Percentiles rank a stretch among this genome's conserved stretches.
phyloP scores from a whole-genome alignment of 2,888 invertebrate genomes.

The Eristalinus sepulchralis region DNA sequence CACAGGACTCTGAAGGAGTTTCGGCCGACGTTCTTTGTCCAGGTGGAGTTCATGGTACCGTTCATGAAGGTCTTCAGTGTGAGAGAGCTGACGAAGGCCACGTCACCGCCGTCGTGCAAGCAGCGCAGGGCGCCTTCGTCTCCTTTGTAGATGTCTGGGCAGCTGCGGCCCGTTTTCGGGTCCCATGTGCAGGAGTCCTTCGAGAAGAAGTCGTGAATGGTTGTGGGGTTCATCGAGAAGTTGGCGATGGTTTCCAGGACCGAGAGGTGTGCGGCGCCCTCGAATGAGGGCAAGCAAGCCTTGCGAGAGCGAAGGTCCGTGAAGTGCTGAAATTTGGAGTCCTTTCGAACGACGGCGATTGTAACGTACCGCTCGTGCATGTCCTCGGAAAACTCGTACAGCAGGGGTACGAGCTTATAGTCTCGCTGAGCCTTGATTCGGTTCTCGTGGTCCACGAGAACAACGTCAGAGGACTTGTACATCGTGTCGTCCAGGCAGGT shows the following conservation, averaged over 20 bases:
- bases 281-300: constrained; percentile 91
- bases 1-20: constrained; percentile 84
- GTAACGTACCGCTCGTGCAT: constrained; percentile 81
- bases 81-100: constrained; percentile 88
- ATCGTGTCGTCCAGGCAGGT: constrained; percentile 87
- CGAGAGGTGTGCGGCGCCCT: constrained; percentile 87
- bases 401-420: constrained; percentile 76
- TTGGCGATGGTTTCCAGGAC: constrained; percentile 81
- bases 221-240: constrained; percentile 77
- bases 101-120: constrained; percentile 87
- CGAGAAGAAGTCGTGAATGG: constrained; percentile 83
- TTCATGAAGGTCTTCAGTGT: constrained; percentile 84
- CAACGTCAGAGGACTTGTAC: constrained; percentile 86
- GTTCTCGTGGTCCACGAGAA: constrained; percentile 87
- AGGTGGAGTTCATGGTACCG: constrained; percentile 81
- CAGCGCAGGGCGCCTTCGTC: constrained; percentile 86
- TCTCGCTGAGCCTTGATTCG: constrained; percentile 86
- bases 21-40: constrained; percentile 79
- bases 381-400: constrained; percentile 77
- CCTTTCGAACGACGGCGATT: constrained; percentile 85
- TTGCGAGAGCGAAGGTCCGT: constrained; percentile 86
- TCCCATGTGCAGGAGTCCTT: constrained; percentile 84
- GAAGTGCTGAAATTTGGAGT: constrained; percentile 83
- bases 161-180: constrained; percentile 73
- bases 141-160: constrained; percentile 81